Conservation (phyloP, 2,888 invertebrate species). For the Dexiosoma caninum region DNA sequence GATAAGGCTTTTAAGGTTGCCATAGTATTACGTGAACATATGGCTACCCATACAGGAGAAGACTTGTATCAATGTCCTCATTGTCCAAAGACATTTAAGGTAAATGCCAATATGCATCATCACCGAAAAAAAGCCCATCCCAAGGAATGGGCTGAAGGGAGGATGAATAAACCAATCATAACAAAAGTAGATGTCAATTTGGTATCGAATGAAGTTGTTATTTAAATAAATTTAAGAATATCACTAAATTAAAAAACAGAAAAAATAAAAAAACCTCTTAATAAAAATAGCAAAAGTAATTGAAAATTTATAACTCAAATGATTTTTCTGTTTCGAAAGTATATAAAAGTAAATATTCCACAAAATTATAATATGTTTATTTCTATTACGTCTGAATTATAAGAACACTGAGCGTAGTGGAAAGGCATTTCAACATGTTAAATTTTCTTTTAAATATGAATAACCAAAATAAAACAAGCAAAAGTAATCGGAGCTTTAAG, state of each 20-base stretch:
- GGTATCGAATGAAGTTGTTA: constrained; percentile 62
- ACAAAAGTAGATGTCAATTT: constrained; percentile 60
- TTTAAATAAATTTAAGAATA: constrained; percentile 12
- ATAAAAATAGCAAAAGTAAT: constrained; percentile 16
- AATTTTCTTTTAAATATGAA: too few species aligned
- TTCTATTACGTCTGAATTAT: too few species aligned
- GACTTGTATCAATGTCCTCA: constrained; percentile 68
- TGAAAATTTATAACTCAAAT: neutral
- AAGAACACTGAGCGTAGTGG: too few species aligned
- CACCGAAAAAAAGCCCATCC: constrained; percentile 69
- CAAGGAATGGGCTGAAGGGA: constrained; percentile 67
- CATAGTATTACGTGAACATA: constrained; percentile 67
- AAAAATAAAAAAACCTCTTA: too few species aligned
- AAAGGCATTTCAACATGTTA: too few species aligned
- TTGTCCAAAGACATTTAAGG: constrained; percentile 69
- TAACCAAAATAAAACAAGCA: too few species aligned
- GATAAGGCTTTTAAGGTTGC: constrained; percentile 67
- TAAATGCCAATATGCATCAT: constrained; percentile 70
- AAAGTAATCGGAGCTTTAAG: too few species aligned
- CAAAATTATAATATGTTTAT: too few species aligned
- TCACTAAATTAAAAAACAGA: neutral
- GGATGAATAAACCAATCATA: constrained; percentile 58
- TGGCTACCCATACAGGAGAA: constrained; percentile 69
- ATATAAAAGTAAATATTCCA: too few species aligned
- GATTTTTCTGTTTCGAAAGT: too few species aligned